These are phyloP conservation scores for Spinus olivaceus DNA, from an alignment of 2,797 vertebrate species.

Conservation along the genomic window DNA sequence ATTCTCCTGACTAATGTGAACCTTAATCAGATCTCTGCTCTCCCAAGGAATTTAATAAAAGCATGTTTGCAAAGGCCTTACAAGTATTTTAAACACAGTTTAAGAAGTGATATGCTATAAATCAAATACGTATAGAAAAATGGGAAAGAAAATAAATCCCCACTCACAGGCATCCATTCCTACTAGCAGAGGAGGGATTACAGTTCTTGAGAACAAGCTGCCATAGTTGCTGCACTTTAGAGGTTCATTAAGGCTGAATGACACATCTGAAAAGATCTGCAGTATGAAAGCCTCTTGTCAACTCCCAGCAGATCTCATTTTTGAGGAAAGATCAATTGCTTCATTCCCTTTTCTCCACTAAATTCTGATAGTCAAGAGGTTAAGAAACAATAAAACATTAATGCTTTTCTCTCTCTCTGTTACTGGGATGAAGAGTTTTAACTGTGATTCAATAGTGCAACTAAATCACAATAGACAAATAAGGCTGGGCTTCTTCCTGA, in stretches of 20 bases:
- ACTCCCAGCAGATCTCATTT: not conserved
- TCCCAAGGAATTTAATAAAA: conserved; percentile 2
- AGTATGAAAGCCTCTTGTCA: not conserved
- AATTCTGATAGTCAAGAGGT: not conserved
- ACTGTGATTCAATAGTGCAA: not conserved
- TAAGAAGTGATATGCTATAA: not conserved
- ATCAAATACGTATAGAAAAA: not conserved
- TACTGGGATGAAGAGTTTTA: not conserved
- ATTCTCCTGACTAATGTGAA: conserved; percentile 2
- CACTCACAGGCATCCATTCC: not conserved
- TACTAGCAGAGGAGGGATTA: not conserved
- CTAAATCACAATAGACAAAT: not conserved
- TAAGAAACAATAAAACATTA: not conserved
- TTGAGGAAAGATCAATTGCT: not conserved
- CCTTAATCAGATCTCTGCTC: not conserved
- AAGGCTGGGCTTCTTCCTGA: not conserved
- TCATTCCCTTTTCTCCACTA: not conserved
- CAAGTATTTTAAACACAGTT: conserved; percentile 14
- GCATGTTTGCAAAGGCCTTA: conserved; percentile 16
- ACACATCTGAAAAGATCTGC: not conserved
- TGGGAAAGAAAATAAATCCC: not conserved
- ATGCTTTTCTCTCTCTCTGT: not conserved
- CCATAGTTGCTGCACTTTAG: not conserved
- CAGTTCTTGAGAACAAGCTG: not conserved
- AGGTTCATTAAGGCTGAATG: not conserved